A percentile compares a stretch with the other conserved stretches of the same genome.
Conservation (phyloP, 2,888 invertebrate species). For the Eustalomyia histrio region DNA sequence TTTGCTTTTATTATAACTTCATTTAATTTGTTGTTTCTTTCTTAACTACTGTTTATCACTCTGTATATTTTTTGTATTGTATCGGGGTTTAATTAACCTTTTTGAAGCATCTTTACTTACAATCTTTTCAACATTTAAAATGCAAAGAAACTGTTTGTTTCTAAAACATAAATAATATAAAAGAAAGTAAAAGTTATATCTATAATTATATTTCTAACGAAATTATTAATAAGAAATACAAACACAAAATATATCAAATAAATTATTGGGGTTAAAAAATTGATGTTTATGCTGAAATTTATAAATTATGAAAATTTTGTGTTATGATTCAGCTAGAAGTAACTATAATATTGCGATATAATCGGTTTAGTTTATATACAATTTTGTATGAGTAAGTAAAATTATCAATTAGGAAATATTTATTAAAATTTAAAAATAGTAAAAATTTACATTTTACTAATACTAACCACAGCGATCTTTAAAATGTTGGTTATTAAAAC, state of each 20-base stretch:
- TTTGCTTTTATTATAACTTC: conserved; percentile 57
- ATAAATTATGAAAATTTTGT: no score
- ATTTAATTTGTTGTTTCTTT: conserved; percentile 4
- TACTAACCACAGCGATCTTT: no score
- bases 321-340: no score
- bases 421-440: no score
- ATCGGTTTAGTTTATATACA: no score
- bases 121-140: not conserved
- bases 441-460: no score
- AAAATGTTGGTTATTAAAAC: no score
- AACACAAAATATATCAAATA: not conserved
- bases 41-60: conserved; percentile 16
- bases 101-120: conserved; percentile 22
- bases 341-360: no score
- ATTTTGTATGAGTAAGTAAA: no score
- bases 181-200: conserved; percentile 29
- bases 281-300: not conserved
- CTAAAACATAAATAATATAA: not conserved
- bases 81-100: conserved; percentile 21
- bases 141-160: not conserved
- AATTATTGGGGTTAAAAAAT: not conserved
- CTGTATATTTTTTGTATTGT: not conserved
- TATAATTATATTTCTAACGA: not conserved
- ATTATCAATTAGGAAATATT: no score
- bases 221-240: not conserved